phyloP scores from a whole-genome alignment of 2,888 invertebrate genomes.

The Hirudinaria manillensis region DNA sequence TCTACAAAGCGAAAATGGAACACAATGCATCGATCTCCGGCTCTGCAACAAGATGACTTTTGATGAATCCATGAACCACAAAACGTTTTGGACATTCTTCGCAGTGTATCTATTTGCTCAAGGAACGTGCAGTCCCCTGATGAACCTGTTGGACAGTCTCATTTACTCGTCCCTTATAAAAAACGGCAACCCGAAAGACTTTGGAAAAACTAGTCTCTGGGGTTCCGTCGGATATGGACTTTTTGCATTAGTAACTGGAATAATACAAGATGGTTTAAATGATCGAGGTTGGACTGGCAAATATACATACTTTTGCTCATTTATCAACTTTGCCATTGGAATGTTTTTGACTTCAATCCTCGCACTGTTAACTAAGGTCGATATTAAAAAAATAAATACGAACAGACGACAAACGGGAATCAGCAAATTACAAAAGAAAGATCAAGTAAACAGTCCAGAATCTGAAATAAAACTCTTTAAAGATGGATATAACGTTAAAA shows the following conservation, averaged over 20 bases:
- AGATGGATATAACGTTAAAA: background rate
- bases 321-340: background rate
- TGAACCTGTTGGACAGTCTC: conserved; percentile 81
- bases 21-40: background rate
- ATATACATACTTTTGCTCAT: background rate
- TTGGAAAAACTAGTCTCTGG: conserved; percentile 71
- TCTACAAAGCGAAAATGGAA: no score
- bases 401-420: no score
- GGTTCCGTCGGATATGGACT: conserved; percentile 75
- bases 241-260: conserved; percentile 52
- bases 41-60: background rate
- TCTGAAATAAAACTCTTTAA: background rate
- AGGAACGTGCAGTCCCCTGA: conserved; percentile 74
- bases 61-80: background rate
- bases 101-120: conserved; percentile 72
- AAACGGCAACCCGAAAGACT: conserved; percentile 58
- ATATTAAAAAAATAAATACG: background rate
- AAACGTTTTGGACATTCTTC: conserved; percentile 73
- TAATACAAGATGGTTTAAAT: conserved; percentile 44
- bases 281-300: background rate
- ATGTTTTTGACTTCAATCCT: background rate
- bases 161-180: conserved; percentile 78
- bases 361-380: background rate
- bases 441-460: background rate
- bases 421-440: no score